phyloP scores from a whole-genome alignment of 2,113 vertebrate genomes.

The Podarcis cretensis region DNA sequence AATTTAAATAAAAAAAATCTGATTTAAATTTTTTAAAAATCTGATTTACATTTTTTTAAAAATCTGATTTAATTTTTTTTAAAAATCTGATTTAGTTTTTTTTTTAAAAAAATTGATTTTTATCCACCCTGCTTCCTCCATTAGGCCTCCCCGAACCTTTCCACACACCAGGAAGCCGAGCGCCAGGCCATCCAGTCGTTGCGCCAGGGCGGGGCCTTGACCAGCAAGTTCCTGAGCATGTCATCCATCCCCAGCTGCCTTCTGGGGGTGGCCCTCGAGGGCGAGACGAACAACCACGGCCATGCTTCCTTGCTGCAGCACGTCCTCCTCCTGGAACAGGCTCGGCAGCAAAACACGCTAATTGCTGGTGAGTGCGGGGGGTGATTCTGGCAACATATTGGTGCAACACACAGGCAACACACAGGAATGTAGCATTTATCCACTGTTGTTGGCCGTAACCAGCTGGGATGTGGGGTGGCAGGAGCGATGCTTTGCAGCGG shows the following conservation, averaged over 20 bases:
- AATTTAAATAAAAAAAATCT: too few relatives aligned
- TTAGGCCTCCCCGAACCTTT: conserved; percentile 80
- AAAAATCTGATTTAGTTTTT: background rate
- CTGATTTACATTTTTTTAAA: too few relatives aligned
- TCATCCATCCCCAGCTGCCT: conserved; percentile 87
- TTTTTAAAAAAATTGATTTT: too few relatives aligned
- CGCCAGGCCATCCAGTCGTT: conserved; percentile 85
- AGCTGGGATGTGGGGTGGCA: background rate
- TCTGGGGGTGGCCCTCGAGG: conserved; percentile 82
- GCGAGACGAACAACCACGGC: conserved; percentile 79
- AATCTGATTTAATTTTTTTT: too few relatives aligned
- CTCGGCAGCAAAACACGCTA: conserved; percentile 91
- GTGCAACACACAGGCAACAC: background rate
- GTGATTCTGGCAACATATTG: background rate
- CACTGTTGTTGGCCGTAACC: background rate
- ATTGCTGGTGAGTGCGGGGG: conserved; percentile 81
- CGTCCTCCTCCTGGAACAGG: conserved; percentile 92
- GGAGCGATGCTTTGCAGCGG: background rate
- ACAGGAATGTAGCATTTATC: background rate
- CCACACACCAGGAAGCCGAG: conserved; percentile 89
- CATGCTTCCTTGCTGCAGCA: conserved; percentile 92
- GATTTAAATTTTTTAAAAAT: too few relatives aligned
- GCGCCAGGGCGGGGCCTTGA: conserved; percentile 85
- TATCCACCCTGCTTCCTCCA: background rate
- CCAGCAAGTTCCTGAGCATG: conserved; percentile 90